Evolutionary conservation across 2,113 vertebrate genomes (phyloP), one percentile per base, ranked within the genome.

Genomic region (Zosterops borbonicus): DNA sequence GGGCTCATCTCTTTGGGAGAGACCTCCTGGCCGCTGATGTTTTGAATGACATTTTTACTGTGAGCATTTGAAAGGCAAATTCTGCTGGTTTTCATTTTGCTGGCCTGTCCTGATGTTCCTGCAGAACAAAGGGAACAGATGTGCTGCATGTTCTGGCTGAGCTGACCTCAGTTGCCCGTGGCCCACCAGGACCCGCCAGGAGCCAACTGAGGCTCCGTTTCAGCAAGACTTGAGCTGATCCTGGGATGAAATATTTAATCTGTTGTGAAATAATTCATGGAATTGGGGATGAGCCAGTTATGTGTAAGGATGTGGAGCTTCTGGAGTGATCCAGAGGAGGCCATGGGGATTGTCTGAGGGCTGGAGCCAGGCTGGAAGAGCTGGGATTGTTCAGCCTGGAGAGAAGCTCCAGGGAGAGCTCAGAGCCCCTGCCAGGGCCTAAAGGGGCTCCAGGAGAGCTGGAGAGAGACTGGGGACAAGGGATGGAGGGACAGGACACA

Each of bases 241-340:
- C 28, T 21, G 85, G 67, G 42, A 63, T 60, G 11, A 81, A 29
- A 56, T 29, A 41, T 70, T 63, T 27, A 23, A 46, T 59, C 11
- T 52, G 7, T 1, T 85, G 69, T 49, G 69, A 33, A 79, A 87
- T 68, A 56, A 56, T 4, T 37, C 29, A 5, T 28, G 33, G 23
- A 3, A 4, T 2, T 67, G 64, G 31, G 65, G 50, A 35, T 7
- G 4, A 21, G 25, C 1, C 0, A 2, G 21, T 35, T 20, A 0
- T 37, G 22, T 41, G 49, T 9, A 3, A 42, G 63, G 63, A 35
- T 9, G 27, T 49, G 87, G 79, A 77, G 41, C 63, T 83, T 49
- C 41, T 76, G 87, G 24, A 69, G 39, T 2, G 9, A 75, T 35
- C 28, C 62, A 76, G 78, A 47, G n/a, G 46, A 59, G 28, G 62